Base-by-base conservation (phyloP, 2,113 vertebrate genomes). In the Anoura caudifer region DNA sequence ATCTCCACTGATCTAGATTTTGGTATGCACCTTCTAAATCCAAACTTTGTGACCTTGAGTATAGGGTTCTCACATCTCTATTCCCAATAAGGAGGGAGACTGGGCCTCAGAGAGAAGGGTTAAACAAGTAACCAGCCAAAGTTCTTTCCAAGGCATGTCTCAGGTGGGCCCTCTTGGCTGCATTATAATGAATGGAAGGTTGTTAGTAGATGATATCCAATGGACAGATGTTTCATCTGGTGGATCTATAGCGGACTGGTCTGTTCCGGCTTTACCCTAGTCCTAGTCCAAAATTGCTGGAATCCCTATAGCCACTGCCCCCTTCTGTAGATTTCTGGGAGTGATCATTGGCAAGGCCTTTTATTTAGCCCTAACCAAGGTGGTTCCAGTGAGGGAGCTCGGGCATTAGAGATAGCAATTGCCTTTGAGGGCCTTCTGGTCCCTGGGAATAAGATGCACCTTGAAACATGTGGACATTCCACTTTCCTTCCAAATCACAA, bases 241-340 rank as follows among this genome's bases (percentile, higher is more conserved):
- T 50, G 41, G 41, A 4, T 24, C 41, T n/a, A 3, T 15, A 50
- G 33, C 1, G 15, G 41, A 26, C 26, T 61, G 41, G 6, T 36
- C 38, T 10, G 1, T 56, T 73, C 76, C 65, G 28, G 28, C 52
- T 85, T 81, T 26, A 8, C 15, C 5, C n/a, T 41, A 47, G 54
- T 50, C 22, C 31, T 31, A 28, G 65, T 28, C 24, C 65, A 65
- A 73, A 41, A 81, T 3, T 24, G 4, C 43, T 33, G 67, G 17
- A 3, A 16, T 10, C 33, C 3, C 16, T 33, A 16, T 6, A 7
- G 11, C 24, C 3, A 3, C 45, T 6, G 11, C 38, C 26, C 20
- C 47, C 52, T 75, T 87, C 88, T 87, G 16, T 28, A 52, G 31
- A 52, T 61, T 70, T 38, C 33, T 52, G n/a, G 63, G 36, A 76